phyloP scores from a whole-genome alignment of 2,888 invertebrate species.

The Plutella xylostella region DNA sequence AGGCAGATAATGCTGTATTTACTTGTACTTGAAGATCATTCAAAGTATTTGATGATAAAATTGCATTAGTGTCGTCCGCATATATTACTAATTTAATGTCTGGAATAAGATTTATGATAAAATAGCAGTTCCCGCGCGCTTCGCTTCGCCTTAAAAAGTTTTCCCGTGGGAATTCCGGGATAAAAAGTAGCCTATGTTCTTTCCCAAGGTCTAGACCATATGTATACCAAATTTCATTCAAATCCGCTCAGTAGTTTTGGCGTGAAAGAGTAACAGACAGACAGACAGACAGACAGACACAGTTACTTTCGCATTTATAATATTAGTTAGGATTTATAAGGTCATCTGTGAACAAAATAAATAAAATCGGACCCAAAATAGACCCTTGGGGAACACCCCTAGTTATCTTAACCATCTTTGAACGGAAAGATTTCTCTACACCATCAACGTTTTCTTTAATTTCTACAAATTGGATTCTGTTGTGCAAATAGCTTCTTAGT shows the following conservation, averaged over 20 bases:
- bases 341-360: neutral
- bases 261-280: too few relatives aligned
- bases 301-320: too few relatives aligned
- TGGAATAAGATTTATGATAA: too few relatives aligned
- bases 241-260: too few relatives aligned
- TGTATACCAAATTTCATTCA: too few relatives aligned
- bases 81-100: neutral
- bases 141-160: too few relatives aligned
- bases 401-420: neutral
- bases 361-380: neutral
- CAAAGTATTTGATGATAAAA: neutral
- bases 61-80: constrained; percentile 2
- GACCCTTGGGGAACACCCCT: neutral
- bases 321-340: neutral
- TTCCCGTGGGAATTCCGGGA: too few relatives aligned
- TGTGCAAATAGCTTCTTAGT: neutral
- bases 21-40: neutral
- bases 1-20: neutral
- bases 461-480: neutral
- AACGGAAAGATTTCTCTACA: neutral
- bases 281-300: too few relatives aligned
- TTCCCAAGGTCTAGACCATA: too few relatives aligned
- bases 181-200: too few relatives aligned
- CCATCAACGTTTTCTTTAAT: neutral
- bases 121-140: too few relatives aligned